These are phyloP conservation scores for Tinamus major DNA, from an alignment of 2,797 vertebrate genomes.

Conservation along the genomic window DNA sequence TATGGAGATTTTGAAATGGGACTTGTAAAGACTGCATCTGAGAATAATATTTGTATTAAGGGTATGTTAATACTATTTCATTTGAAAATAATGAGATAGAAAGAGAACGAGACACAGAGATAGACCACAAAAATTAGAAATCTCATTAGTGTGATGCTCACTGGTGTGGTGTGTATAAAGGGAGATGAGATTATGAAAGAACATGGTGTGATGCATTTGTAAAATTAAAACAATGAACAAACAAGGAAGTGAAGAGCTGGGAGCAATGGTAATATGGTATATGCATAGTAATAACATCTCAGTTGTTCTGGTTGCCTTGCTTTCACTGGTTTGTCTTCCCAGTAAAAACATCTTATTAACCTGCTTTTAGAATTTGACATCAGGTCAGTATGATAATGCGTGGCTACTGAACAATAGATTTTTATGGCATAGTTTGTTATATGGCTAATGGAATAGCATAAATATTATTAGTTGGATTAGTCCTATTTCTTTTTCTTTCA, in stretches of 20 bases:
- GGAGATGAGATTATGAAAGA: slow-evolving; percentile 16
- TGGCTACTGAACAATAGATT: background rate
- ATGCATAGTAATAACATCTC: background rate
- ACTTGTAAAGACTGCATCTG: background rate
- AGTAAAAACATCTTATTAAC: background rate
- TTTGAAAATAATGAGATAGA: slow-evolving; percentile 23
- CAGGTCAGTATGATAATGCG: background rate
- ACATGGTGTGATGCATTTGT: background rate
- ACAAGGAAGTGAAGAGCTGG: background rate
- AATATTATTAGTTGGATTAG: background rate
- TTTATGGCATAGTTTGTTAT: background rate
- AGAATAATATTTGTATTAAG: slow-evolving; percentile 7
- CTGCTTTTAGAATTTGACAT: background rate
- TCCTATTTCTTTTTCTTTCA: background rate
- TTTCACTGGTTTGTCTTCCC: background rate
- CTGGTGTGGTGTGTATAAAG: background rate
- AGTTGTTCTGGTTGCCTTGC: background rate
- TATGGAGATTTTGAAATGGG: background rate
- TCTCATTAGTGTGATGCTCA: background rate
- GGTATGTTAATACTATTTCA: background rate
- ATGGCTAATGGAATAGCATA: background rate
- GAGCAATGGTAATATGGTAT: background rate
- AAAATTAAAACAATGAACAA: background rate
- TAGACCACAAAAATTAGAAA: background rate
- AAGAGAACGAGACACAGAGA: background rate